Percentiles rank a stretch among this genome's conserved stretches.
Conservation (phyloP, 2,888 invertebrate genomes). For the Sycophila texana region DNA sequence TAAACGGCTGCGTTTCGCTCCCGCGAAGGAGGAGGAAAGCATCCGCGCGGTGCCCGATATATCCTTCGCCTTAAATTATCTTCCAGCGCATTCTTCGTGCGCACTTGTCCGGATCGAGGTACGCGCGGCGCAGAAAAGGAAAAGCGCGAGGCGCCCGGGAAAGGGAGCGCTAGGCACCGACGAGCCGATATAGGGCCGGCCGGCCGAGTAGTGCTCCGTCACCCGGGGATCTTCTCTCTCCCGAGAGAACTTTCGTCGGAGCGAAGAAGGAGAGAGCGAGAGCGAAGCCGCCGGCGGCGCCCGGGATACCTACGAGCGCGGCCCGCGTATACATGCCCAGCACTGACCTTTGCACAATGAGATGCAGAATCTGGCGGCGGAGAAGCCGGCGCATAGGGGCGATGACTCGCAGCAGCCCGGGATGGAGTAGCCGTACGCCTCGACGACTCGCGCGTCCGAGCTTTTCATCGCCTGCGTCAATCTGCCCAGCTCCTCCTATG, state of each 20-base stretch:
- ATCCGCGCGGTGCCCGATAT: background rate
- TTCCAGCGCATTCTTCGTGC: slow-evolving; percentile 22
- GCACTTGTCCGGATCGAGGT: slow-evolving; percentile 26
- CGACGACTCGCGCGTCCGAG: slow-evolving; percentile 78
- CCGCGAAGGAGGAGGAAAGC: background rate
- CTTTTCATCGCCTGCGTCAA: slow-evolving; percentile 73
- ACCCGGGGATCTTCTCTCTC: slow-evolving; percentile 8
- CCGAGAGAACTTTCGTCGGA: background rate
- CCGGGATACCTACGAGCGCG: background rate
- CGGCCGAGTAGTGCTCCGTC: slow-evolving; percentile 20
- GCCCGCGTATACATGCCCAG: background rate
- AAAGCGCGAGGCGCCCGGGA: background rate
- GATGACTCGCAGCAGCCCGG: slow-evolving; percentile 79
- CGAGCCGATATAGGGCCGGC: background rate
- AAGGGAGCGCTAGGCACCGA: background rate
- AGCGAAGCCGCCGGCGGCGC: background rate
- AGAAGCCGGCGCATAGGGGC: slow-evolving; percentile 80
- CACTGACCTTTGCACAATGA: slow-evolving; percentile 77
- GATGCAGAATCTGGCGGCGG: slow-evolving; percentile 80
- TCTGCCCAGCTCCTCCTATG: slow-evolving; percentile 75
- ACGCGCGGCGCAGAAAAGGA: background rate
- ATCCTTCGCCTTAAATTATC: background rate
- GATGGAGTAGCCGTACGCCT: slow-evolving; percentile 69
- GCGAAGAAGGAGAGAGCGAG: background rate
- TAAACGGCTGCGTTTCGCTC: background rate